phyloP scores from a whole-genome alignment of 2,113 vertebrate genomes.

The Notarius lentiginosus region DNA sequence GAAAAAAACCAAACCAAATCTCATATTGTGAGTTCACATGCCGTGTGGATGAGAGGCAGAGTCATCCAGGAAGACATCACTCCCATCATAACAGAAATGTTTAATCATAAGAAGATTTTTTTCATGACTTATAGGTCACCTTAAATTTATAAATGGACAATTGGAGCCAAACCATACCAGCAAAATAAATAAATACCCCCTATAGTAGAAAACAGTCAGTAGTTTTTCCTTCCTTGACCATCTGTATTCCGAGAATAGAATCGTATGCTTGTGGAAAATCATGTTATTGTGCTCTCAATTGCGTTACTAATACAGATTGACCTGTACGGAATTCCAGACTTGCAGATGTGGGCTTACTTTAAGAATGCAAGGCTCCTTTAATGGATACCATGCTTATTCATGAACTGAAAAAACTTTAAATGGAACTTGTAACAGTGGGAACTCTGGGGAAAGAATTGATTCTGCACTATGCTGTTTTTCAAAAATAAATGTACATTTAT shows the following conservation, averaged over 20 bases:
- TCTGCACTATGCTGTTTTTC: not conserved
- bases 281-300: not conserved
- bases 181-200: not conserved
- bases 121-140: not conserved
- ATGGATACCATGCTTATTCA: conserved; percentile 18
- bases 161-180: not conserved
- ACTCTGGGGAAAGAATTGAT: not conserved
- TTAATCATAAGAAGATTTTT: not conserved
- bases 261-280: not conserved
- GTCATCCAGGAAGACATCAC: not conserved
- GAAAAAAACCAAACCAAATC: not conserved
- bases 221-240: not conserved
- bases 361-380: not conserved
- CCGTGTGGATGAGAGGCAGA: not conserved
- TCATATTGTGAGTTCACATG: no score
- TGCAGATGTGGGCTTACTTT: conserved; percentile 30
- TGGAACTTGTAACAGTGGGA: not conserved
- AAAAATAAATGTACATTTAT: not conserved
- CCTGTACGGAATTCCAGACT: conserved; percentile 18
- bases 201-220: not conserved
- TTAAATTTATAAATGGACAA: not conserved
- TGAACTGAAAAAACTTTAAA: conserved; percentile 21
- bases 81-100: not conserved
- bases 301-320: conserved; percentile 6
- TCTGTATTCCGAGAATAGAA: not conserved